phyloP scores from a whole-genome alignment of 1,140 invertebrate species.

The Drosophila burlai region DNA sequence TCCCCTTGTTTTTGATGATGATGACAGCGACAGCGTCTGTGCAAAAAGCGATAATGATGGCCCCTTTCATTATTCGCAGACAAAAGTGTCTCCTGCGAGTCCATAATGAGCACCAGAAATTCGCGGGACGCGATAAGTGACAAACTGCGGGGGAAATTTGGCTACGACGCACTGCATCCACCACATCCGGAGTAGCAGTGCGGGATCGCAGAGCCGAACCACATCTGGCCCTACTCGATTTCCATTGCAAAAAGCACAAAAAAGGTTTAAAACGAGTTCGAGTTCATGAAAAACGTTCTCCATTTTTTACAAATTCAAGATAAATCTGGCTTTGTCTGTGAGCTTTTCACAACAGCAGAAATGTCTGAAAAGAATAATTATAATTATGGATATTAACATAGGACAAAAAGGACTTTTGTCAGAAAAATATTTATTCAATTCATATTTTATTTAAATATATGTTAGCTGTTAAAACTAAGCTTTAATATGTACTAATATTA shows the following conservation, averaged over 20 bases:
- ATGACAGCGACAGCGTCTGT: constrained; percentile 47
- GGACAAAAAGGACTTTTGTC: too few species aligned
- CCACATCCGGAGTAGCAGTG: constrained; percentile 3
- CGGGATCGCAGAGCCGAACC: constrained; percentile 8
- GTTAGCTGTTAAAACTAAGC: too few species aligned
- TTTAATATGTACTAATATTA: too few species aligned
- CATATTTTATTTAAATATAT: background rate
- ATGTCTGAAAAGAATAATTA: background rate
- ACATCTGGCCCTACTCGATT: background rate
- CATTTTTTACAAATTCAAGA: background rate
- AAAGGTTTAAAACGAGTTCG: background rate
- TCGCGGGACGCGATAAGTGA: constrained; percentile 62
- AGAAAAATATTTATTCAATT: too few species aligned
- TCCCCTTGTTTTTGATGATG: constrained; percentile 67
- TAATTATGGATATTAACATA: too few species aligned
- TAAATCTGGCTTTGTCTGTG: background rate
- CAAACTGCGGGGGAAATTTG: constrained; percentile 25
- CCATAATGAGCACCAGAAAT: constrained; percentile 69
- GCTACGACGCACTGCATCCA: constrained; percentile 7
- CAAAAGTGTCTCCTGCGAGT: constrained; percentile 64
- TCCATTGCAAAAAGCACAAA: background rate
- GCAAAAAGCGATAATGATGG: constrained; percentile 65
- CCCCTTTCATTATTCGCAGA: constrained; percentile 55
- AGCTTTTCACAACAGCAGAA: background rate
- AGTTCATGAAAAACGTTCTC: background rate